Base-by-base conservation (phyloP, 2,888 invertebrate species). In the Anticlea derivata region DNA sequence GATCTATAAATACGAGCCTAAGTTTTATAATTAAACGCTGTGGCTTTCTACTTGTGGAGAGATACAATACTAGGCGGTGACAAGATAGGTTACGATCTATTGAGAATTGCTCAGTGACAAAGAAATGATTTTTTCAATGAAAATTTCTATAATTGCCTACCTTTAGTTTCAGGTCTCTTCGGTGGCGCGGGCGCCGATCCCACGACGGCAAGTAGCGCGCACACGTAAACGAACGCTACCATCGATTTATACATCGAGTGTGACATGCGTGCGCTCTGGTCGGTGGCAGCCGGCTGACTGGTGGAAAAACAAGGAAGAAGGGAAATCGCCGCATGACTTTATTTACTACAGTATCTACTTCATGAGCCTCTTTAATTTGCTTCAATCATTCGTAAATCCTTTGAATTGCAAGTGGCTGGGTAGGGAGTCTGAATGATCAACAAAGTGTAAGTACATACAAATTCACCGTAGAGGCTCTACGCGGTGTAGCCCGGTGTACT, bases 161-260 rank as follows among this genome's bases (percentile, higher is more conserved):
- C 86, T 83, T 77, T 78, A 38, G 63, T 69, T 47, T 78, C 75
- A 7, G 73, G 58, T 34, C 77, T 70, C 22, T 64, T 72, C 1
- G 86, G 82, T 40, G 83, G 82, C 65, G 81, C 81, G n/a, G 77
- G 78, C 66, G 78, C 80, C 54, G 82, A 71, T 3, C 65, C 59
- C 7, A 73, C 72, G 52, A 58, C 67, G 24, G 67, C 75, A 23
- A 80, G 59, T 13, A 87, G 66, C 61, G 80, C 86, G 71, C 80
- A 85, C 55, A 74, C 80, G 76, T 72, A 82, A 17, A 87, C 48
- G 30, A 83, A 47, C 7, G 70, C 68, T 2, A 70, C 45, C 2
- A 39, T 35, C 23, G 40, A 30, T n/a, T 17, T 23, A 23, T 31
- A 58, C 5, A 67, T 66, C 2, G 66, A 73, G 72, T 73, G 73